phyloP scores from a whole-genome alignment of 2,797 vertebrate genomes.

The Cuculus canorus region DNA sequence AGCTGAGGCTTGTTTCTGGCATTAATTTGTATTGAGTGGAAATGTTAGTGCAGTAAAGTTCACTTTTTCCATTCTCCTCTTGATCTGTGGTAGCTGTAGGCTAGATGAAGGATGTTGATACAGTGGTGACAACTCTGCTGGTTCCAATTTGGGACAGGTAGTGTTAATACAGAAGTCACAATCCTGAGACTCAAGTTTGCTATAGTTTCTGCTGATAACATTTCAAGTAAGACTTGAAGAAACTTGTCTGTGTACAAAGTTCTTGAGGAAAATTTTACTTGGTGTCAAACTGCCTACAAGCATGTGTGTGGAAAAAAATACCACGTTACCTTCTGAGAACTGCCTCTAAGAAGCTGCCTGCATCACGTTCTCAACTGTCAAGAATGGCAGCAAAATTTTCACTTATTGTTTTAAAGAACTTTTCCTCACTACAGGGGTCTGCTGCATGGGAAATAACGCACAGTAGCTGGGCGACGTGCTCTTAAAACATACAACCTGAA shows the following conservation, averaged over 20 bases:
- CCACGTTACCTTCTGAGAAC: not conserved
- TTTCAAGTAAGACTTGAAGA: not conserved
- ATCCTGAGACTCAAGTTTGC: not conserved
- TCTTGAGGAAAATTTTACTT: not conserved
- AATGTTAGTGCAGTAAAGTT: not conserved
- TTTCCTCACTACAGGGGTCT: not conserved
- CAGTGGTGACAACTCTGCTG: not conserved
- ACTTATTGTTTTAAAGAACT: not conserved
- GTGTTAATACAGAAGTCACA: not conserved
- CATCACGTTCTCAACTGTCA: conserved; percentile 27
- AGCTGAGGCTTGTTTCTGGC: not conserved
- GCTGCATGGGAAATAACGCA: not conserved
- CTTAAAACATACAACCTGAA: not conserved
- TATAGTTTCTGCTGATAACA: fast-evolving
- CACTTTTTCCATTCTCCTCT: not conserved
- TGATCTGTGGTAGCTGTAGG: not conserved
- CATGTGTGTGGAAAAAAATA: not conserved
- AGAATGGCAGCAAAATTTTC: not conserved
- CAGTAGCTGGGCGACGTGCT: not conserved
- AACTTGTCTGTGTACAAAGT: not conserved
- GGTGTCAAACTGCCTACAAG: not conserved
- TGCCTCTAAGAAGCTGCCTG: conserved; percentile 22
- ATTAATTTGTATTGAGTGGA: fast-evolving
- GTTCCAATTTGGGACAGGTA: not conserved
- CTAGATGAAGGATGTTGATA: not conserved